Base-by-base conservation (phyloP, 2,888 invertebrate species). In the Rhagophthalmus giganteus region DNA sequence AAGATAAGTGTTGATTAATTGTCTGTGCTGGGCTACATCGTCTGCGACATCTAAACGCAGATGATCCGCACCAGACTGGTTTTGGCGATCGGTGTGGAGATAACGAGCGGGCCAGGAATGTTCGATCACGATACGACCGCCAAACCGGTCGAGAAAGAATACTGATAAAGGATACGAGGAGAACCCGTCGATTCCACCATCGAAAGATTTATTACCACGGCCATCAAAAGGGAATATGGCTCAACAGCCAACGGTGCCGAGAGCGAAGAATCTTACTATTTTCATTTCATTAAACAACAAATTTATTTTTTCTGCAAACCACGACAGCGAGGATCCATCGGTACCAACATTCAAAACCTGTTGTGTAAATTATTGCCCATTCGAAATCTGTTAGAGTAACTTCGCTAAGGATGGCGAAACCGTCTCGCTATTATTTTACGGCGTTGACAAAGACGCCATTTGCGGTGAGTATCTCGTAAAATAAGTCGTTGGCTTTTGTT, bases 1-100 rank as follows among this genome's bases (percentile, higher is more conserved):
- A 49, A 69, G 73, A 73, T 72, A 73, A 71, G 67, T 60, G 61
- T 69, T 73, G 73, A 73, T 73, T 73, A 73, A 73, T 73, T 68
- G 70, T 67, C 48, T 46, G 50, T 39, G 54, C 39, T 50, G 30
- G n/a, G 45, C 15, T 45, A 49, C 50, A 54, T 45, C 63, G 53
- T 62, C 63, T 64, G 65, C 67, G 66, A 66, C 64, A 65, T 66
- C 62, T 59, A 66, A 65, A 52, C 62, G 57, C 64, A 66, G 68
- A 69, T 71, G 66, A 69, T 69, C 68, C 67, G 67, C 65, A 66
- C 62, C 63, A 65, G 67, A 68, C 70, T 65, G 68, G 69, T 70
- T 71, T 71, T 71, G 67, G 72, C 67, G 70, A 71, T 71, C 70
- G 66, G 63, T 62, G 63, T 63, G 54, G 58, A 60, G 67, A 68